Conservation (phyloP, 1,140 invertebrate genomes). For the Frieseomelitta varia region DNA sequence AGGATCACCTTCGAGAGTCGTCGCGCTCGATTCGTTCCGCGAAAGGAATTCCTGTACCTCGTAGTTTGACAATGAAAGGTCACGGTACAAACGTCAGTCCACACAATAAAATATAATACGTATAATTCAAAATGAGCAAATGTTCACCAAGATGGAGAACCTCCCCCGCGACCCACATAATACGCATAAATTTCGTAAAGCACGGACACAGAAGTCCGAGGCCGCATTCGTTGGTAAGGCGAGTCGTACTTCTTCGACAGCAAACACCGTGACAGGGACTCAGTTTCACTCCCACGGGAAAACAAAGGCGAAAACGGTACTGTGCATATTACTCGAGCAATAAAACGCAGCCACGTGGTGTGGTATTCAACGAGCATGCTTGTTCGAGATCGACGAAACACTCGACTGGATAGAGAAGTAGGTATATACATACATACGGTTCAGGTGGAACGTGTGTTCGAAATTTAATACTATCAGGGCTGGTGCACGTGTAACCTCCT, state of each 20-base stretch:
- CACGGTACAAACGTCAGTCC: background rate
- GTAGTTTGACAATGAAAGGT: background rate
- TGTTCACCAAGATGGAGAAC: background rate
- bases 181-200: background rate
- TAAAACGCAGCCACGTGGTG: background rate
- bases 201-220: background rate
- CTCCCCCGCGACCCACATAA: background rate
- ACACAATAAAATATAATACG: background rate
- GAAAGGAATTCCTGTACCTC: background rate
- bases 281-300: conserved; percentile 1
- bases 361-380: background rate
- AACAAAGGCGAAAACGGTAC: background rate
- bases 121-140: background rate
- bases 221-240: background rate
- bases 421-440: too few species aligned
- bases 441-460: background rate
- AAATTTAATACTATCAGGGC: background rate
- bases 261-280: background rate
- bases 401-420: background rate
- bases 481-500: background rate
- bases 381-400: background rate
- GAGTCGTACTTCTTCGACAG: background rate
- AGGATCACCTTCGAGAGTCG: too few species aligned
- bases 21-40: background rate
- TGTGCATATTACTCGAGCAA: background rate